phyloP scores from a whole-genome alignment of 2,888 invertebrate species.

The Coenonympha arcania region DNA sequence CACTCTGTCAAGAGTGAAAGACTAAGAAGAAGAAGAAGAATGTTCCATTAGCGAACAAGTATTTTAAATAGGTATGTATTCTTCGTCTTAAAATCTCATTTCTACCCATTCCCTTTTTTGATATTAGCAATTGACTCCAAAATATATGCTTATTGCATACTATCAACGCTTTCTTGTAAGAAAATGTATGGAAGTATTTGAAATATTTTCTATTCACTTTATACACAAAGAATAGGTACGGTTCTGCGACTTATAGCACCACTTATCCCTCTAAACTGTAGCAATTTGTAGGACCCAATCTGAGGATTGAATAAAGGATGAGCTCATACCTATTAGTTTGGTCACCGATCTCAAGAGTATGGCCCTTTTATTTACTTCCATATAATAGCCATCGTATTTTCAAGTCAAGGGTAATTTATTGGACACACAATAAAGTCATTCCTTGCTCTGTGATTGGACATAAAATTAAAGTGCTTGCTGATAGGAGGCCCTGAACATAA shows the following conservation, averaged over 20 bases:
- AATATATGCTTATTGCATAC: too few species aligned
- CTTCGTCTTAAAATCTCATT: too few species aligned
- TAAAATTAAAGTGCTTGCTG: too few species aligned
- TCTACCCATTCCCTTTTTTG: too few species aligned
- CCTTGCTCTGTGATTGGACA: too few species aligned
- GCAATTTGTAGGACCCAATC: constrained; percentile 13
- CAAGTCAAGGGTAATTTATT: background rate
- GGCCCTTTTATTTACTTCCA: constrained; percentile 6
- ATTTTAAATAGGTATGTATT: too few species aligned
- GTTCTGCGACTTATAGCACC: constrained; percentile 7
- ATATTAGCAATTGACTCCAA: too few species aligned
- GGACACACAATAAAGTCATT: background rate
- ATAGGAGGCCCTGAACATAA: too few species aligned
- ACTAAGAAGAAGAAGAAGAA: too few species aligned
- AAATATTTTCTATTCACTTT: constrained; percentile 5
- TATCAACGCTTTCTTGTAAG: background rate
- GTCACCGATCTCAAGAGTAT: constrained; percentile 1
- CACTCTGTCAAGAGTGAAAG: too few species aligned
- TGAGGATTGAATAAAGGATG: constrained; percentile 13
- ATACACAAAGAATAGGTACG: constrained; percentile 8
- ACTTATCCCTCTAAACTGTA: constrained; percentile 13
- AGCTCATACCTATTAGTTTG: constrained; percentile 2
- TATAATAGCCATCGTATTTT: constrained; percentile 3
- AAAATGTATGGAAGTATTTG: background rate
- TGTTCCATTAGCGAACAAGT: too few species aligned